Evolutionary conservation across 2,113 vertebrate species (phyloP), one percentile per base, ranked within the genome.

Genomic region (Scomber scombrus): DNA sequence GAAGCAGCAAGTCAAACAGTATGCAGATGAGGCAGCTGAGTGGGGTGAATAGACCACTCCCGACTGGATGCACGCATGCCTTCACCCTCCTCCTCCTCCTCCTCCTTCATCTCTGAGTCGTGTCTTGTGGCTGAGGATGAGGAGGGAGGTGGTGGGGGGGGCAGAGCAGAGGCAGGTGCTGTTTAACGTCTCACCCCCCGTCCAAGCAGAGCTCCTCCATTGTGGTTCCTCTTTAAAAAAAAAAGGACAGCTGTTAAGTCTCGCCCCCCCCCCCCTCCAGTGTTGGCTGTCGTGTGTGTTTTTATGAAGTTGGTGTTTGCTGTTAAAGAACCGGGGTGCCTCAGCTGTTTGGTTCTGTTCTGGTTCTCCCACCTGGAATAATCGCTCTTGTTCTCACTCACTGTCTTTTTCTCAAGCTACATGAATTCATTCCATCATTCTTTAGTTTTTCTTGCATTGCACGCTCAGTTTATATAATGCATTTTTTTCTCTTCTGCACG

Each of bases 171-270:
- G 93, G 94, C 95, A 96, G 95, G 95, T 96, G 95, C 91, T 90
- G 62, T 18, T 15, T 5, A 26, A 26, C n/a, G n/a, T n/a, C n/a
- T n/a, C n/a, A n/a, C 72, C 70, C 43, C 85, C 82, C 77, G 88
- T 88, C 85, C 70, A 75, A 52, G 89, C 89, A 91, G 89, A 92
- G 91, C 83, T 92, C 88, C 66, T 88, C 85, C 89, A 95, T 92
- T 96, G 95, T 96, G 80, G 75, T 26, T 21, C 88, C 78, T 71
- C 47, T 91, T 80, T 26, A 26, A 26, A 40, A 40, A 63, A 93
- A 84, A 94, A 94, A 78, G 93, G 93, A 92, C 95, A 96, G 95
- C 95, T 95, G 95, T 93, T 91, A 70, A 49, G 86, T 91, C 84
- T 86, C 15, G 12, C 70, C 26, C 66, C 76, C 67, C 23, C 23